phyloP scores from a whole-genome alignment of 53 echinoderm and acorn worm species.

The Crossaster papposus region DNA sequence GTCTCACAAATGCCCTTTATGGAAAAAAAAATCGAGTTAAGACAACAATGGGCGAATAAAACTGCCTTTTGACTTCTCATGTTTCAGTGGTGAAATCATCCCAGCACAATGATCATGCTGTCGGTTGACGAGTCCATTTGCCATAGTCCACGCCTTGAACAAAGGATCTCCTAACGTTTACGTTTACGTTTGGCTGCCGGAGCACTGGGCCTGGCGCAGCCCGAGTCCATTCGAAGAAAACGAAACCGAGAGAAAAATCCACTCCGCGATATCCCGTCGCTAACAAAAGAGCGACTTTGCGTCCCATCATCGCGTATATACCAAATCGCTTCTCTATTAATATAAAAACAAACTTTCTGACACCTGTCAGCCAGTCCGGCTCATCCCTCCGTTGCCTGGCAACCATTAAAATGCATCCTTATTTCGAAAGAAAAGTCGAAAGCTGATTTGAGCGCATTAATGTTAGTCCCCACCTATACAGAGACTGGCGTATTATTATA shows the following conservation, averaged over 20 bases:
- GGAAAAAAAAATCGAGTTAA: not conserved
- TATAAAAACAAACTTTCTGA: slow-evolving; percentile 42
- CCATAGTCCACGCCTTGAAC: not conserved
- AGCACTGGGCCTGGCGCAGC: not conserved
- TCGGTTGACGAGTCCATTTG: not conserved
- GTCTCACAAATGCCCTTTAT: not conserved
- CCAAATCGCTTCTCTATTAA: not conserved
- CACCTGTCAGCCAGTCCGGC: slow-evolving; percentile 41
- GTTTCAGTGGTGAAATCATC: not conserved
- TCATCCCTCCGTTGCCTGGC: slow-evolving; percentile 44
- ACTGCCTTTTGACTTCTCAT: not conserved
- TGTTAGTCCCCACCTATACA: not conserved
- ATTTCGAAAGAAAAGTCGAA: not conserved
- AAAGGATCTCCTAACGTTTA: not conserved
- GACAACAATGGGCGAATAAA: not conserved
- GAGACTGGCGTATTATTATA: too few relatives aligned
- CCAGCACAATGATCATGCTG: not conserved
- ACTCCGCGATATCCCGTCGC: not conserved
- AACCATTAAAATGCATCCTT: not conserved
- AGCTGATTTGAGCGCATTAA: not conserved
- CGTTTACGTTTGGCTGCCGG: not conserved
- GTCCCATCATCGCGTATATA: too few relatives aligned
- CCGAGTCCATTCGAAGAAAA: not conserved
- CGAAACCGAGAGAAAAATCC: slow-evolving; percentile 1
- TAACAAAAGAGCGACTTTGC: not conserved